Base-by-base conservation (phyloP, 2,888 invertebrate species). In the Volucella zonaria region DNA sequence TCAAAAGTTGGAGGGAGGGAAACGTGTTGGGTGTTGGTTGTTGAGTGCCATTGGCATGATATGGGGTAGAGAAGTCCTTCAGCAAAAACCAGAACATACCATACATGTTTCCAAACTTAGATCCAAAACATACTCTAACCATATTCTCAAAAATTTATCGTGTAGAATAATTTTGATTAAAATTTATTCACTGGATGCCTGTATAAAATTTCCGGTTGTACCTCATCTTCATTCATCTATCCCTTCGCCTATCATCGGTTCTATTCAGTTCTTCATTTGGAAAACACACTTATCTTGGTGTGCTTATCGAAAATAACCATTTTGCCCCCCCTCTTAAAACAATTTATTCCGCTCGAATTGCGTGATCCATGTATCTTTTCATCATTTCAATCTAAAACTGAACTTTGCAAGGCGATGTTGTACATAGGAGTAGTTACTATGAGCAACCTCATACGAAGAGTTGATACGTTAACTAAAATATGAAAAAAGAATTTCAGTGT, bases 131-230 rank as follows among this genome's bases (percentile, higher is more conserved):
- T 58, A 43, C 12, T 61, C 14, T 40, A 42, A 59, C 11, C 12
- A 54, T 47, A 49, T 15, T 12, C 8, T 43, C 73, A 62, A 70
- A 64, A 58, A 52, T 75, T 31, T 47, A 49, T 81, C 66, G 70
- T 76, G 70, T 47, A 40, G 54, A 71, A 71, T 66, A 70, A 59
- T 59, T 76, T 76, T 54, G 66, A 77, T 77, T 68, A 49, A 77
- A 70, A 23, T 70, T 43, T 77, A 77, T 49, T 62, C 47, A 62
- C 23, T 62, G 45, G 52, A 66, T 47, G 18, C 38, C 23, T n/a
- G 38, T 14, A 49, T 23, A 43, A 15, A 49, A 38, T 31, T 31
- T 31, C 31, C 31, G 31, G 31, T 40, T n/a, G 66, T 3, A 56
- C 47, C 64, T 75, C 59, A 45, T 15, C 38, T 38, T 14, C 45